Percentiles rank a stretch among this genome's conserved stretches.
Conservation (phyloP, 2,113 vertebrate species). For the Rhizomys pruinosus region DNA sequence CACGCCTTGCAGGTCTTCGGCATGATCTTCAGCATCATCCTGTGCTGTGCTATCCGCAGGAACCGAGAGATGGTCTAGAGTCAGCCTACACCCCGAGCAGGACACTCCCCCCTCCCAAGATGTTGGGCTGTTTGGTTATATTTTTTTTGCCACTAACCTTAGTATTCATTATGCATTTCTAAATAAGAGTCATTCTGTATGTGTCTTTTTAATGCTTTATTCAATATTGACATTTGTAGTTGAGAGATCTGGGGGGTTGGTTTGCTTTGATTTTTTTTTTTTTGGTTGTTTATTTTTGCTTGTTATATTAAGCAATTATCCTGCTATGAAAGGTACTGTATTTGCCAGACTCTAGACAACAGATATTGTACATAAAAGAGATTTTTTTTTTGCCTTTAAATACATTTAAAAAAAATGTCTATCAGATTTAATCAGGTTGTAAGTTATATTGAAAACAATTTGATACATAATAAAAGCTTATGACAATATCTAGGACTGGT, state of each 20-base stretch:
- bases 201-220: constrained; percentile 87
- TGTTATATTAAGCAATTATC: constrained; percentile 82
- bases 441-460: constrained; percentile 90
- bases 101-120: constrained; percentile 73
- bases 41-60: constrained; percentile 95
- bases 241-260: constrained; percentile 46
- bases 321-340: constrained; percentile 85
- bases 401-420: constrained; percentile 73
- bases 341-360: constrained; percentile 85
- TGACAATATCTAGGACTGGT: constrained; percentile 63
- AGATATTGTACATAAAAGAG: constrained; percentile 85
- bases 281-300: constrained; percentile 81
- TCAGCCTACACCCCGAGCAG: constrained; percentile 37
- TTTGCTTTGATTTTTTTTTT: constrained; percentile 60
- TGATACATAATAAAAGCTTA: constrained; percentile 90
- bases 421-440: constrained; percentile 86
- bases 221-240: constrained; percentile 83
- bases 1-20: constrained; percentile 91
- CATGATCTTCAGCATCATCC: constrained; percentile 97
- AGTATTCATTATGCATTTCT: constrained; percentile 85
- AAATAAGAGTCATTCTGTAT: constrained; percentile 84
- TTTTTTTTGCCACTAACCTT: constrained; percentile 81
- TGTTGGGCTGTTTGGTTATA: not conserved
- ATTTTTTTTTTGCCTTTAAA: constrained; percentile 79
- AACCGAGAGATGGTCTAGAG: constrained; percentile 94